Evolutionary conservation across 1,140 invertebrate genomes (phyloP), one percentile per base, ranked within the genome.

Genomic region (Andrena cerasifolii): DNA sequence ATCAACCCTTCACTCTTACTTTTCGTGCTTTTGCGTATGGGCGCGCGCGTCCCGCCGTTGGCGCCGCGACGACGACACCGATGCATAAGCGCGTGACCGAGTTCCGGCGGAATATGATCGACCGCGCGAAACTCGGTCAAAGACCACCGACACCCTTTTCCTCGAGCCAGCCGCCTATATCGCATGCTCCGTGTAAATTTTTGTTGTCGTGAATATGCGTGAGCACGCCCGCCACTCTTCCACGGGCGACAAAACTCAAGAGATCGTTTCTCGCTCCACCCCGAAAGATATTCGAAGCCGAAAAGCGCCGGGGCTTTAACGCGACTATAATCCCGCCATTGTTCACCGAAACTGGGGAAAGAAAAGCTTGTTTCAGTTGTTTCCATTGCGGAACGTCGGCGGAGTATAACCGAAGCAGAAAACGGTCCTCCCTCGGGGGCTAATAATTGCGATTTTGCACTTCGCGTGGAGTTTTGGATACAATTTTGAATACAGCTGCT

Each of bases 41-140:
- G 70, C 21, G 66, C 26, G 63, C 76, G 81, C 53, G 70, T 63
- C 28, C n/a, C 43, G 49, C 53, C 71, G 47, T 78, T 65, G 76
- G 67, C 71, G 70, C 68, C 79, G 79, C 43, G 76, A n/a, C 74
- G 73, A 77, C 74, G 75, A 68, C 79, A 65, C 63, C 74, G 83
- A 82, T 81, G 83, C 82, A 85, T 81, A 84, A 85, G 74, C 84
- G 84, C 75, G 83, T 86, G 76, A 85, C 84, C 83, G 83, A 85
- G 83, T 85, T 86, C 78, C 80, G 80, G 65, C 63, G 79, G 83
- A 82, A 86, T 86, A 86, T 86, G 83, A 86, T 86, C 84, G 84
- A 86, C 80, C 84, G 83, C 83, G 61, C 75, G 83, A 86, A 86
- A 86, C 84, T 86, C 83, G 84, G 84, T 85, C 84, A 86, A 86